phyloP scores from a whole-genome alignment of 37 sponge, comb jelly and placozoan genomes.

The Spongilla lacustris region DNA sequence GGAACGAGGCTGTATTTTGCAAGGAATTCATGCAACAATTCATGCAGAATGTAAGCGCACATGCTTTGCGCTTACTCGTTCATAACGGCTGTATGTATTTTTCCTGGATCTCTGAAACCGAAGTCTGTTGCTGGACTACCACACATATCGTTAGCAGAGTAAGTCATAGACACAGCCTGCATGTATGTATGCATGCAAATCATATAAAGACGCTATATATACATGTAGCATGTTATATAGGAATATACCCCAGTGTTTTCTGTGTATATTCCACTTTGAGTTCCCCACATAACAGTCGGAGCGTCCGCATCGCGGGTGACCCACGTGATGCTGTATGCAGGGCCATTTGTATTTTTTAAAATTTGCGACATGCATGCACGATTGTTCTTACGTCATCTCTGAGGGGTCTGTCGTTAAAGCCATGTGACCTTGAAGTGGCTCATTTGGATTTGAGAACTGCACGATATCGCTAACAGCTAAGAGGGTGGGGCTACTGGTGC shows the following conservation, averaged over 20 bases:
- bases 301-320: conserved; percentile 31
- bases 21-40: background rate
- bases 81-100: conserved; percentile 47
- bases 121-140: conserved; percentile 69
- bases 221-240: too few relatives aligned
- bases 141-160: conserved; percentile 79
- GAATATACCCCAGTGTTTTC: too few relatives aligned
- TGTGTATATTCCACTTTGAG: background rate
- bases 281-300: conserved; percentile 40
- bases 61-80: conserved; percentile 12
- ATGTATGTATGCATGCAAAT: background rate
- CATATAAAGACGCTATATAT: too few relatives aligned
- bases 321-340: conserved; percentile 41
- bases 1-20: conserved; percentile 35
- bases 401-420: conserved; percentile 20
- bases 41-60: background rate
- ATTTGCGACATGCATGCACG: background rate
- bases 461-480: conserved; percentile 42
- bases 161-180: conserved; percentile 61
- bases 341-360: background rate
- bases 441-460: conserved; percentile 51
- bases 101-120: conserved; percentile 74
- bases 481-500: background rate
- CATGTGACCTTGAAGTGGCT: conserved; percentile 66
- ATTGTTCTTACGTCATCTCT: conserved; percentile 25